A percentile compares a stretch with the other conserved stretches of the same genome.
Conservation (phyloP, 2,797 vertebrate genomes). For the Rhinella marina region DNA sequence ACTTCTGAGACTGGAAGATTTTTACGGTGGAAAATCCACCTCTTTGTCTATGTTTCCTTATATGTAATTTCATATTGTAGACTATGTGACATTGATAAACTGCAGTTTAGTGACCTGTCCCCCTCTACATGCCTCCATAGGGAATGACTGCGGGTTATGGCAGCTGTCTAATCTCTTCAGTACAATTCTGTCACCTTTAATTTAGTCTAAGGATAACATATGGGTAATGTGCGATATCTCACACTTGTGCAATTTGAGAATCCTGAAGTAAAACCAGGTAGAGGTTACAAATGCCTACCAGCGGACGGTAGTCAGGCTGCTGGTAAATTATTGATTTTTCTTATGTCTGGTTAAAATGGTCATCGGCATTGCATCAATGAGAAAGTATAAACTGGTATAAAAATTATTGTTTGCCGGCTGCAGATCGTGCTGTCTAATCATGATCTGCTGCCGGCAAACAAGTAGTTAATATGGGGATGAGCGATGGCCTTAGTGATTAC, state of each 20-base stretch:
- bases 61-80: slow-evolving; percentile 43
- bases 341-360: neutral
- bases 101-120: slow-evolving; percentile 38
- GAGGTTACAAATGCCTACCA: neutral
- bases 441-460: too few relatives aligned
- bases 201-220: neutral
- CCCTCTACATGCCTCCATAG: slow-evolving; percentile 7
- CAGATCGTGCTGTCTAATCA: too few relatives aligned
- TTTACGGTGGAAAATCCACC: neutral
- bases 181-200: slow-evolving; percentile 16
- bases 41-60: slow-evolving; percentile 8
- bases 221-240: neutral
- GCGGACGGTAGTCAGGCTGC: neutral
- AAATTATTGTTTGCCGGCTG: too few relatives aligned
- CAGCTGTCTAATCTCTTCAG: slow-evolving; percentile 15
- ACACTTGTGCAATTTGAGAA: neutral
- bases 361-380: neutral
- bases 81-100: slow-evolving; percentile 54
- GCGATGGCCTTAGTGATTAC: too few relatives aligned
- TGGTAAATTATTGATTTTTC: neutral
- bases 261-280: neutral
- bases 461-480: too few relatives aligned
- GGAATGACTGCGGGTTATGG: neutral
- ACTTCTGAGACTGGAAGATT: neutral
- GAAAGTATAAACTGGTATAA: too few relatives aligned